Conservation (phyloP, 2,888 invertebrate genomes). For the Iphiclides podalirius region DNA sequence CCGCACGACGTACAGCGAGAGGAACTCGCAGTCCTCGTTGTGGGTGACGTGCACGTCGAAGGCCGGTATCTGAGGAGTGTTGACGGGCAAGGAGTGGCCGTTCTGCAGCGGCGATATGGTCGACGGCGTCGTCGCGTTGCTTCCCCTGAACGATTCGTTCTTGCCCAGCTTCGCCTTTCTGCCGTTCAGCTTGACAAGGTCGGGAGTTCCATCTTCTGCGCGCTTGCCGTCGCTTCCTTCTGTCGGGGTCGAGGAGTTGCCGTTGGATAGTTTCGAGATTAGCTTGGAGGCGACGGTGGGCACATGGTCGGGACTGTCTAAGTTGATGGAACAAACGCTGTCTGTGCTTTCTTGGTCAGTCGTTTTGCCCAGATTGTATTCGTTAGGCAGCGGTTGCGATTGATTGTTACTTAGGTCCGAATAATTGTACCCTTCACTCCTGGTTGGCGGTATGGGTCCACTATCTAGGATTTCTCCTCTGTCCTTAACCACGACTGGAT, state of each 20-base stretch:
- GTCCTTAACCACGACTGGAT: slow-evolving; percentile 52
- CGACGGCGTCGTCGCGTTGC: slow-evolving; percentile 69
- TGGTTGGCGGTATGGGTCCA: slow-evolving; percentile 45
- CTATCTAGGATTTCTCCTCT: slow-evolving; percentile 47
- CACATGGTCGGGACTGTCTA: slow-evolving; percentile 61
- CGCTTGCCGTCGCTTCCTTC: slow-evolving; percentile 43
- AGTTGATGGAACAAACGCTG: slow-evolving; percentile 52
- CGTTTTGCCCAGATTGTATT: slow-evolving; percentile 48
- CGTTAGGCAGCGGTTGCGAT: slow-evolving; percentile 45
- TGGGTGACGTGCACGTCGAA: slow-evolving; percentile 69
- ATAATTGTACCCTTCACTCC: slow-evolving; percentile 55
- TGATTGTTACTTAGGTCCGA: slow-evolving; percentile 49
- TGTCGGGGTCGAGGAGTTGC: slow-evolving; percentile 69
- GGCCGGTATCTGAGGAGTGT: slow-evolving; percentile 62
- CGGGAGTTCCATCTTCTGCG: slow-evolving; percentile 59
- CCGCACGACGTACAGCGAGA: slow-evolving; percentile 66
- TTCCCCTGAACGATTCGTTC: slow-evolving; percentile 61
- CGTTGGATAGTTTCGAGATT: slow-evolving; percentile 71
- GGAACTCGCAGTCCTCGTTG: slow-evolving; percentile 70
- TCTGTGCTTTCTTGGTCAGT: slow-evolving; percentile 72
- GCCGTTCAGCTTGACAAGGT: slow-evolving; percentile 51
- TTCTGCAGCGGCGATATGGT: slow-evolving; percentile 73
- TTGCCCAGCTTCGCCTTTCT: slow-evolving; percentile 54
- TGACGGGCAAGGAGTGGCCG: slow-evolving; percentile 63
- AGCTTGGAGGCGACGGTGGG: slow-evolving; percentile 62